phyloP scores from a whole-genome alignment of 1,140 invertebrate genomes.

The Sycophila sp. region DNA sequence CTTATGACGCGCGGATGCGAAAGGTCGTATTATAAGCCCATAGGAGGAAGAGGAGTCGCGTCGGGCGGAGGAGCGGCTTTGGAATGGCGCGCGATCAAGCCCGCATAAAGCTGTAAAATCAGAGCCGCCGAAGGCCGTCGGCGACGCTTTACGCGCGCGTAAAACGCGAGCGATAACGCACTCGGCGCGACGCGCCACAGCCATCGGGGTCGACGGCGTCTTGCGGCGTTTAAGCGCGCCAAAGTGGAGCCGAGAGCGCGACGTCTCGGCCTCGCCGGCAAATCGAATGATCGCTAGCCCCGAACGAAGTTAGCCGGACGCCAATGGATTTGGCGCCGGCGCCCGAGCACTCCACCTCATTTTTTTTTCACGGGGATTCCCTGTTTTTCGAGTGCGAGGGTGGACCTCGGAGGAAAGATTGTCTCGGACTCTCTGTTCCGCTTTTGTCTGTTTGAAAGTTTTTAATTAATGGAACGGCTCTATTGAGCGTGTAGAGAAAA shows the following conservation, averaged over 20 bases:
- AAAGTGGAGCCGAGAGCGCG: constrained; percentile 51
- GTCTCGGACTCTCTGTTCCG: no score
- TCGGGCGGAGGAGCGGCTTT: not conserved
- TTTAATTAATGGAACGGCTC: no score
- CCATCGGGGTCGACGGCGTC: no score
- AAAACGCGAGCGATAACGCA: not conserved
- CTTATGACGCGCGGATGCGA: no score
- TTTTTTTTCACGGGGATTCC: no score
- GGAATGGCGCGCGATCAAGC: not conserved
- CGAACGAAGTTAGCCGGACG: constrained; percentile 25
- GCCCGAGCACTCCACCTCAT: no score
- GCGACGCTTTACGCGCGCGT: not conserved
- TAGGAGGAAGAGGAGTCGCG: not conserved
- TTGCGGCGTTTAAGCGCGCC: constrained; percentile 14
- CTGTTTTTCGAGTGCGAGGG: no score
- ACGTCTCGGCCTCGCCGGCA: constrained; percentile 44
- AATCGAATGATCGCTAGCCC: constrained; percentile 51
- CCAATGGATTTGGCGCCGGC: no score
- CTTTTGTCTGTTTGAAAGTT: no score
- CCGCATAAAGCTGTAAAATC: not conserved
- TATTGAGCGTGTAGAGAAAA: no score
- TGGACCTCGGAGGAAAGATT: no score
- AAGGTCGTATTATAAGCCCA: not conserved
- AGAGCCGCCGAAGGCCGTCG: not conserved
- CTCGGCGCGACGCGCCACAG: no score